Base-by-base conservation (phyloP, 2,113 vertebrate genomes). In the Brienomyrus longianalis region DNA sequence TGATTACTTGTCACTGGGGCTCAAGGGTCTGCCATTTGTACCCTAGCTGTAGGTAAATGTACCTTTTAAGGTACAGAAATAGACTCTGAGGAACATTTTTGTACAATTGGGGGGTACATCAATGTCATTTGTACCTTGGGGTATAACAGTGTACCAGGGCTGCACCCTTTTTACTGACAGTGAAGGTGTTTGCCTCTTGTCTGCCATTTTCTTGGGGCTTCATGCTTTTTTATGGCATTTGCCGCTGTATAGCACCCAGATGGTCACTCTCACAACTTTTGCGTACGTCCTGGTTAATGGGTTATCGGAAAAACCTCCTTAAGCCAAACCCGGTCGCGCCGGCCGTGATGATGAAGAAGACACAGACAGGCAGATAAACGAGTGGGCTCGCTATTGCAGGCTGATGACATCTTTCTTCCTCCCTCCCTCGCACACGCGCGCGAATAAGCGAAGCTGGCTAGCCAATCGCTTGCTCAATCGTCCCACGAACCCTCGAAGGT, bases 391-490 rank as follows among this genome's bases (percentile, higher is more conserved):
- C 31, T 51, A 86, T 86, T 48, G 45, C 45, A 10, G 47, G 45
- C 83, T 86, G 19, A 50, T 86, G 83, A 86, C 83, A 86, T 21
- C 83, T 47, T 45, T 86, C 83, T 50, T 86, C 48, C 45, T 86
- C 48, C 13, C 47, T 86, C 23, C 45, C 23, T 27, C 83, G 45
- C 83, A 50, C 83, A 27, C 66, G 0, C 2, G 2, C 70, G 43
- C 21, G n/a, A n/a, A 62, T 21, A 19, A 5, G 35, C 35, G 0
- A 70, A 70, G 62, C 83, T 48, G 21, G 39, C 15, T 4, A 45
- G 15, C 83, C 43, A 84, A 86, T 27, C 11, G 47, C 21, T n/a
- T 3, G 45, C 48, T 31, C 48, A 48, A 9, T 6, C 83, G 17
- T 86, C 83, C 48, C 83, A 50, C 5, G n/a, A 11, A 43, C 47